Evolutionary conservation across 2,113 vertebrate genomes (phyloP).

Genomic region (Muntiacus reevesi): DNA sequence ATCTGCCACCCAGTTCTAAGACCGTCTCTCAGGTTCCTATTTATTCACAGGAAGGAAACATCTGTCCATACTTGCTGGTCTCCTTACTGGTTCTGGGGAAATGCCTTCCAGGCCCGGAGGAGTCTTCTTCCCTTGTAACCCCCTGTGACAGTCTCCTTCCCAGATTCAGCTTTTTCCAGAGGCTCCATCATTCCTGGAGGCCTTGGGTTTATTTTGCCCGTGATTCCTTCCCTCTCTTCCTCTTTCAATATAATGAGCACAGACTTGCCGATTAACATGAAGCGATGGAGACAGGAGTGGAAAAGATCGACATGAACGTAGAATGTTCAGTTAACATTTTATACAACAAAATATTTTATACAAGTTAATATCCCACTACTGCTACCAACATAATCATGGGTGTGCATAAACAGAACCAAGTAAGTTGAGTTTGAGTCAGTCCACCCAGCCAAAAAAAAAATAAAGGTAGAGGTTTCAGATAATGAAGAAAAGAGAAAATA

Average conservation of each 20-base stretch:
- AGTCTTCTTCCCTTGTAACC: not conserved
- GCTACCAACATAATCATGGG: not conserved
- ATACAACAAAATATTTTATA: slow-evolving; percentile 23
- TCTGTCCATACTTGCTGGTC: not conserved
- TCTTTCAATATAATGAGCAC: not conserved
- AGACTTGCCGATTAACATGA: not conserved
- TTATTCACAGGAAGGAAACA: not conserved
- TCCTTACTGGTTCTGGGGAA: not conserved
- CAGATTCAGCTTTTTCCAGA: not conserved
- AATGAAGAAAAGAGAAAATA: not conserved
- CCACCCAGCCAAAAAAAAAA: not conserved
- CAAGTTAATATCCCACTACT: not conserved
- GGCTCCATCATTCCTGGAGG: not conserved
- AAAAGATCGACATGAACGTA: not conserved
- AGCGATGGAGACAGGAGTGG: not conserved
- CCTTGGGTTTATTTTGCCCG: not conserved
- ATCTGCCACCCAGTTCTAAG: not conserved
- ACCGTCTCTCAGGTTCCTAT: not conserved
- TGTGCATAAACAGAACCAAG: not conserved
- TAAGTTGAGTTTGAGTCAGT: not conserved
- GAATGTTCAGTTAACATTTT: slow-evolving; percentile 32
- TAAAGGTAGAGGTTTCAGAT: not conserved
- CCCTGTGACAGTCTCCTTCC: not conserved
- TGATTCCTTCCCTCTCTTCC: not conserved
- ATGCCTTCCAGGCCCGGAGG: not conserved